A percentile compares a stretch with the other conserved stretches of the same genome.
phyloP scores from a whole-genome alignment of 2,113 vertebrate species.

The Leucoraja erinaceus region DNA sequence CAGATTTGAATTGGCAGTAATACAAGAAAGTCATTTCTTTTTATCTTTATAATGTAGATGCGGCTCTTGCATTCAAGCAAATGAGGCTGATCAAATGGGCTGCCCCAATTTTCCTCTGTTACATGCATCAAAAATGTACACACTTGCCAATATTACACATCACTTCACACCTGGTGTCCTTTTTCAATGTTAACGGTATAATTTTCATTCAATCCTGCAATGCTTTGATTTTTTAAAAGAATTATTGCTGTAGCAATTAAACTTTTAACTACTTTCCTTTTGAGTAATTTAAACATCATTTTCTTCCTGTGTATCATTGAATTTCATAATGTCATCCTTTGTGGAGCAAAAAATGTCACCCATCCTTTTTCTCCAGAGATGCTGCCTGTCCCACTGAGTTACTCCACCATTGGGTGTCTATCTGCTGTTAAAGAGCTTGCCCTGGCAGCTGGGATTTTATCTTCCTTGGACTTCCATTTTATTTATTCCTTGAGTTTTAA shows the following conservation, averaged over 20 bases:
- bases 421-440: neutral
- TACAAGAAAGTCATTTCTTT: constrained; percentile 10
- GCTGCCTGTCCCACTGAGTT: no score
- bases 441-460: neutral
- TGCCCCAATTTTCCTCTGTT: neutral
- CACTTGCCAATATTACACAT: neutral
- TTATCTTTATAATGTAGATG: neutral
- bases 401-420: no score
- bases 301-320: neutral
- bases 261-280: neutral
- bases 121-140: neutral
- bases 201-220: no score
- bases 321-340: neutral
- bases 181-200: neutral
- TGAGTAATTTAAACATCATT: neutral
- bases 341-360: no score
- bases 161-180: neutral
- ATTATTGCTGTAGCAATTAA: neutral
- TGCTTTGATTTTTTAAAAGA: no score
- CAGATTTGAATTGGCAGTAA: neutral
- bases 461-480: neutral
- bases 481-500: neutral
- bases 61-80: neutral
- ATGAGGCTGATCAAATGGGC: neutral
- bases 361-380: no score